phyloP scores from a whole-genome alignment of 1,140 invertebrate species.

The Zaprionus ghesquierei region DNA sequence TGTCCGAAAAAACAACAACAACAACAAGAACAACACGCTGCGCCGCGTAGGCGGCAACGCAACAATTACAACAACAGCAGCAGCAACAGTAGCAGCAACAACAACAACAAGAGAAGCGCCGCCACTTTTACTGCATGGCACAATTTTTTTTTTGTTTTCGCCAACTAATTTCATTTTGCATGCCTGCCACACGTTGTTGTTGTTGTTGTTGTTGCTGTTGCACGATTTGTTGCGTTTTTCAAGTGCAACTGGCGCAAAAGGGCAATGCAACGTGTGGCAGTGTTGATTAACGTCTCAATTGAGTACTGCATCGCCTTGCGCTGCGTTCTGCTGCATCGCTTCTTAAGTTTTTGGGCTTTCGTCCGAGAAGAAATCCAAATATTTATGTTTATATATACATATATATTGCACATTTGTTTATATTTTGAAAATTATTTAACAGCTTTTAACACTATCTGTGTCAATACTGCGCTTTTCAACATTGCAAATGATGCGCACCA shows the following conservation, averaged over 20 bases:
- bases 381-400: too few relatives aligned
- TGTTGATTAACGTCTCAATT: neutral
- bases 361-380: too few relatives aligned
- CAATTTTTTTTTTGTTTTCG: slow-evolving; percentile 58
- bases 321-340: too few relatives aligned
- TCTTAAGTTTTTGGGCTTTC: too few relatives aligned
- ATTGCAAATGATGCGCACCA: too few relatives aligned
- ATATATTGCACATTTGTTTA: too few relatives aligned
- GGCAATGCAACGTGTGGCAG: slow-evolving; percentile 7
- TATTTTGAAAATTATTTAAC: too few relatives aligned
- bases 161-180: slow-evolving; percentile 52
- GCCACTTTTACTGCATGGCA: slow-evolving; percentile 58
- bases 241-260: slow-evolving; percentile 37
- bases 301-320: too few relatives aligned
- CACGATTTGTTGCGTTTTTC: slow-evolving; percentile 22
- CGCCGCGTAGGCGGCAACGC: slow-evolving; percentile 22
- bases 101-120: slow-evolving; percentile 28
- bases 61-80: slow-evolving; percentile 45
- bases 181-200: too few relatives aligned
- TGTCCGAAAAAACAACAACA: slow-evolving; percentile 57
- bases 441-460: too few relatives aligned
- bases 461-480: too few relatives aligned
- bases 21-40: slow-evolving; percentile 9
- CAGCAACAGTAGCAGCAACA: slow-evolving; percentile 51
- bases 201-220: too few relatives aligned